Base-by-base conservation (phyloP, 2,797 vertebrate genomes). In the Sternarchorhynchus goeldii region DNA sequence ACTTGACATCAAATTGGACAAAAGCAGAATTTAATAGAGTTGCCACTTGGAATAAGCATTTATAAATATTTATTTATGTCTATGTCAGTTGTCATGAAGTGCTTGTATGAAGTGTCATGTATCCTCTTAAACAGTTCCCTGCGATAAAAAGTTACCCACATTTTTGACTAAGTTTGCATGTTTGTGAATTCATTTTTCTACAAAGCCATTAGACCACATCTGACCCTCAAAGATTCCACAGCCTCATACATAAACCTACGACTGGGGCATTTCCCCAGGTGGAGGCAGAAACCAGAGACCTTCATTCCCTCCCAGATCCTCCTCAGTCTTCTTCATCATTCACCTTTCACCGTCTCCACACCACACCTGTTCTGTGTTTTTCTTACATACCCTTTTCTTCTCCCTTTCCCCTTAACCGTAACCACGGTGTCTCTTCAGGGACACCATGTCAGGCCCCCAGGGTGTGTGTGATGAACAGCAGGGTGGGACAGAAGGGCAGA, bases 401-500 rank as follows among this genome's bases (percentile, higher is more conserved):
- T 76, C 82, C 71, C 82, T 78, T 73, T 65, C 50, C 67, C 69
- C 85, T 78, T 83, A 80, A 82, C 75, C 78, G 32, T 41, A 55
- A 31, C 55, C 62, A 59, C 79, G 75, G 75, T 80, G 56, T 72
- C 80, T 74, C 67, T 84, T 84, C 73, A 12, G 73, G 75, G 83
- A 75, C 45, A 29, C 69, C 78, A 81, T 85, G 88, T 90, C 74
- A 86, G 76, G 83, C 76, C 72, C 83, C 76, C 80, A 68, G 7
- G 79, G 81, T 67, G 74, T 71, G 68, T 81, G 74, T 82, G 69
- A 81, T 83, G 77, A 78, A 81, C 63, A 82, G 80, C 58, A 34
- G 21, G 55, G 72, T 58, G 34, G 70, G 50, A 45, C 31, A 25
- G 71, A 83, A 25, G 84, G 82, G 59, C 73, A 77, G 76, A 73